A percentile compares a stretch with the other conserved stretches of the same genome.
These are phyloP conservation scores for Rotaria magnacalcarata DNA, from an alignment of 2,888 invertebrate species.

Conservation along the genomic window DNA sequence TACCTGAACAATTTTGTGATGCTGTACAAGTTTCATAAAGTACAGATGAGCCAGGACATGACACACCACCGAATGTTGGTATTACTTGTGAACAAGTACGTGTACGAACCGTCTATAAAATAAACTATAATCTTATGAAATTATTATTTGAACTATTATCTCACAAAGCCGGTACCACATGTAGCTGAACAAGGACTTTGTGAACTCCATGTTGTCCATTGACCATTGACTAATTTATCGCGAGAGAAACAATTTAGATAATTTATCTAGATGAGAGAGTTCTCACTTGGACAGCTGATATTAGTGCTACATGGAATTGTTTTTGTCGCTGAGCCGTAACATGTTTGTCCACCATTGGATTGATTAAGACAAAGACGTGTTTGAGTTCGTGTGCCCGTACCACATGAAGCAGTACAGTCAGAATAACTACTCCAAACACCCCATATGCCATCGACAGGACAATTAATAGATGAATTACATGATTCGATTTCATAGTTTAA, in stretches of 20 bases:
- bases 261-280: no score
- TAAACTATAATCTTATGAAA: background rate
- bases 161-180: slow-evolving; percentile 69
- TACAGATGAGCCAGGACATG: background rate
- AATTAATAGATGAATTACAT: slow-evolving; percentile 1
- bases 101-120: background rate
- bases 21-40: background rate
- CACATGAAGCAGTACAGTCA: slow-evolving; percentile 52
- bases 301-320: background rate
- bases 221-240: background rate
- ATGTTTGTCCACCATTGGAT: background rate
- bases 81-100: background rate
- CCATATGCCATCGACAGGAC: slow-evolving; percentile 54
- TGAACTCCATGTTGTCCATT: slow-evolving; percentile 70
- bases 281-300: background rate
- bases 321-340: background rate
- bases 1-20: slow-evolving; percentile 23
- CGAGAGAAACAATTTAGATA: background rate
- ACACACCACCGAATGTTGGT: background rate
- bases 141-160: background rate
- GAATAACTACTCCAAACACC: slow-evolving; percentile 53
- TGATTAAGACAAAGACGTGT: slow-evolving; percentile 47
- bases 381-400: slow-evolving; percentile 50
- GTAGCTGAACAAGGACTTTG: slow-evolving; percentile 77
- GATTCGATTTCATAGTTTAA: background rate